phyloP scores from a whole-genome alignment of 2,888 invertebrate genomes.

The Quadroppia sp. region DNA sequence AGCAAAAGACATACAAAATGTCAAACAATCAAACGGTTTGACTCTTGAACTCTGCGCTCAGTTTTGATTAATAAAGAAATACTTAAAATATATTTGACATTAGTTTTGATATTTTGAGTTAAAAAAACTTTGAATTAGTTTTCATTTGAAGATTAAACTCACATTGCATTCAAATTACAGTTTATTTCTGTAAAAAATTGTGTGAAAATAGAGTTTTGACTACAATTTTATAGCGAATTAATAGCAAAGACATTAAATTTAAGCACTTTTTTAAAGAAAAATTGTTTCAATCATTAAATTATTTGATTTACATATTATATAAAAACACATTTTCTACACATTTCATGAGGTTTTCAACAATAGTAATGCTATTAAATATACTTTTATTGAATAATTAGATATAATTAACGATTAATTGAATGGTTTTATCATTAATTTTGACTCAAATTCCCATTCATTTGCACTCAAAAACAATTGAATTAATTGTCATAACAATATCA shows the following conservation, averaged over 20 bases:
- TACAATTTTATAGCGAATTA: too few species aligned
- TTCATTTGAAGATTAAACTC: too few species aligned
- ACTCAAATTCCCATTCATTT: not conserved
- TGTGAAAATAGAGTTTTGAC: too few species aligned
- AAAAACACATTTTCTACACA: too few species aligned
- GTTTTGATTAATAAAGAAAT: not conserved
- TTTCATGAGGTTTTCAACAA: too few species aligned
- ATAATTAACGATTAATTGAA: conserved; percentile 15
- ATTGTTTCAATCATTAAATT: too few species aligned
- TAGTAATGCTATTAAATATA: not conserved
- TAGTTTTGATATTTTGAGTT: not conserved
- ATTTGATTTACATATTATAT: too few species aligned
- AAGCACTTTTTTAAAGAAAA: too few species aligned
- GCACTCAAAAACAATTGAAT: conserved; percentile 4
- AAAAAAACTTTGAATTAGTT: too few species aligned
- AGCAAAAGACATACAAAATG: conserved; percentile 3
- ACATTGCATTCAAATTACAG: too few species aligned
- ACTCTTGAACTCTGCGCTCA: conserved; percentile 6
- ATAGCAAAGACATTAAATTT: too few species aligned
- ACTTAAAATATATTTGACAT: not conserved
- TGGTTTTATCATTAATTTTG: not conserved
- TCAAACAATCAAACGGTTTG: not conserved
- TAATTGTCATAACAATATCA: not conserved
- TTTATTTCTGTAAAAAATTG: too few species aligned
- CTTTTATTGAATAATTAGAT: not conserved